phyloP scores from a whole-genome alignment of 2,113 vertebrate species.

The Chlamydotis undulata region DNA sequence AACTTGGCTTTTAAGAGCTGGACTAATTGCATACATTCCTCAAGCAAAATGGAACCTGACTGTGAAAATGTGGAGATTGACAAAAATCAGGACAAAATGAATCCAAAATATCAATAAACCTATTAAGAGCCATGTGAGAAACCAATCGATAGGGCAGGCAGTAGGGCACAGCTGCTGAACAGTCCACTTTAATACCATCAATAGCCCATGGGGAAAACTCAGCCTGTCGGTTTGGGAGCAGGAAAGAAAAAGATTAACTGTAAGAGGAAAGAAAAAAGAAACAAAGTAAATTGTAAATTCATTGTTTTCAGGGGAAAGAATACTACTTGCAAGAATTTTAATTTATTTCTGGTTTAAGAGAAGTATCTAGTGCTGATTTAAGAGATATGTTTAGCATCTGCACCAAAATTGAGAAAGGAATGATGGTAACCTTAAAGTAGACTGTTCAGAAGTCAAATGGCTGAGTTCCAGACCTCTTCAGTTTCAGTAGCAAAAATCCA shows the following conservation, averaged over 20 bases:
- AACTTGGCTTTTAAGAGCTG: slow-evolving; percentile 32
- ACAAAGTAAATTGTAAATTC: neutral
- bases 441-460: neutral
- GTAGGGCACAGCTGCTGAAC: slow-evolving; percentile 42
- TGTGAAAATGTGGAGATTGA: slow-evolving; percentile 32
- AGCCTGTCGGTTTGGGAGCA: neutral
- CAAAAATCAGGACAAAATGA: slow-evolving; percentile 50
- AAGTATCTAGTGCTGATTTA: neutral
- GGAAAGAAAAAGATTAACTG: neutral
- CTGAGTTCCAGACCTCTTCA: neutral
- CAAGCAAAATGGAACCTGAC: slow-evolving; percentile 25
- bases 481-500: neutral
- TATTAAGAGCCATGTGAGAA: slow-evolving; percentile 42
- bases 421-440: neutral
- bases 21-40: slow-evolving; percentile 31
- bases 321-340: neutral
- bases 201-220: slow-evolving; percentile 18
- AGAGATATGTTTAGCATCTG: neutral
- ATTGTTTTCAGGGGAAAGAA: neutral
- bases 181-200: slow-evolving; percentile 40
- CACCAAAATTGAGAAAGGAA: neutral
- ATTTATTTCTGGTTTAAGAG: neutral
- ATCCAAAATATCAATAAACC: slow-evolving; percentile 66
- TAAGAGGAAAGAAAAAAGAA: neutral
- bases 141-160: slow-evolving; percentile 14